Evolutionary conservation across 2,797 vertebrate species (phyloP), one percentile per base, ranked within the genome.

Genomic region (Myripristis jacobus): DNA sequence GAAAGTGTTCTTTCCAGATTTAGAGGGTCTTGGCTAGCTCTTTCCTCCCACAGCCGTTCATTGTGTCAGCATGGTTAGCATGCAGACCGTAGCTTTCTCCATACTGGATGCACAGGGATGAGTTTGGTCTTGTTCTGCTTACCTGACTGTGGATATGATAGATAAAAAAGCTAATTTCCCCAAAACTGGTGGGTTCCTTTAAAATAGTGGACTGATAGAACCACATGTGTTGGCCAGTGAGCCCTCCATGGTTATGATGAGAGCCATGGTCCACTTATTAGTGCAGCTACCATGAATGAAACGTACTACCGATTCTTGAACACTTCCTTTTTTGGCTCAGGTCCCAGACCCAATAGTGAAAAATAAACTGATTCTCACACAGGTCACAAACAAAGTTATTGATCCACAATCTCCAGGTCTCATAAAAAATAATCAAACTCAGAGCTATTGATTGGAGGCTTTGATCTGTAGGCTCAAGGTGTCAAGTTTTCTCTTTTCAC

Each of bases 351-450:
- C 43, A 36, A 19, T 64, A 67, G 58, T 57, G 55, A 44, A 78
- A 78, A 56, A 65, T 38, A 29, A 74, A 50, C 41, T 73, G 52
- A 77, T 90, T 83, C 43, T 62, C 70, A 79, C 44, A 47, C 75
- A 41, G 52, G 70, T 87, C 81, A 84, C 66, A 85, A 71, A 77
- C 66, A 47, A 64, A 68, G 72, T 36, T 69, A 87, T 89, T 0
- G 38, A 86, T 81, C 65, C 51, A 41, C 70, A 70, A 65, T 69
- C 66, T 79, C 77, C 56, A 43, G 75, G 29, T 66, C 70, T 75
- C 77, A 63, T 60, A 66, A 54, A 77, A 86, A 85, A 87, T 85
- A 88, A 87, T 89, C 86, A 91, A 83, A 87, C 66, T 54, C 56
- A 56, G 50, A 80, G 72, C 36, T 75, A 91, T 73, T 76, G 85